phyloP scores from a whole-genome alignment of 2,113 vertebrate genomes.

The Sinocyclocheilus rhinocerous region DNA sequence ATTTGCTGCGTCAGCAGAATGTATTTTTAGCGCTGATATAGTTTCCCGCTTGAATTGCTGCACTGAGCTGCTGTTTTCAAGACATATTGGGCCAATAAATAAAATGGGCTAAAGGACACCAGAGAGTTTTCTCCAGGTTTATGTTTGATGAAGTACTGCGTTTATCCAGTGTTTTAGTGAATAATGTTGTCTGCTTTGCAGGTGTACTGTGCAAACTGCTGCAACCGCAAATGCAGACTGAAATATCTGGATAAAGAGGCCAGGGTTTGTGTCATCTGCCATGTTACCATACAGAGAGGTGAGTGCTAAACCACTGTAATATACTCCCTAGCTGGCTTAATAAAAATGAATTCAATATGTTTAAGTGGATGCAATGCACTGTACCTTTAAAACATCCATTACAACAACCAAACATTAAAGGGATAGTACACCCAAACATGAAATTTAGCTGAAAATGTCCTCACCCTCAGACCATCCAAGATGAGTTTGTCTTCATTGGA shows the following conservation, averaged over 20 bases:
- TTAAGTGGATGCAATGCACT: conserved; percentile 14
- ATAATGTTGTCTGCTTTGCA: conserved; percentile 64
- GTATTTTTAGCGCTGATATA: conserved; percentile 56
- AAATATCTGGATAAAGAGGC: conserved; percentile 95
- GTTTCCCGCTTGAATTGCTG: conserved; percentile 51
- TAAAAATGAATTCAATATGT: not conserved
- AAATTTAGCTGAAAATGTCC: not conserved
- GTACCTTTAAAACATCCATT: not conserved
- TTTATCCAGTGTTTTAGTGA: conserved; percentile 7
- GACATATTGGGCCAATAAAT: conserved; percentile 55
- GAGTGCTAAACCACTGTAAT: conserved; percentile 61
- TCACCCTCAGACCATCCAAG: not conserved
- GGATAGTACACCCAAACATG: not conserved
- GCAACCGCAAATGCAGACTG: conserved; percentile 89
- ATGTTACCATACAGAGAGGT: conserved; percentile 88
- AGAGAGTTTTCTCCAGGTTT: conserved; percentile 23
- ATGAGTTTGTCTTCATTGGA: not conserved
- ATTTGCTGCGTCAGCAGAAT: conserved; percentile 64
- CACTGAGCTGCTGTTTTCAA: conserved; percentile 51
- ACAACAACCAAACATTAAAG: not conserved
- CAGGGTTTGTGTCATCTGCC: conserved; percentile 90
- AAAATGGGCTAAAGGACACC: conserved; percentile 53
- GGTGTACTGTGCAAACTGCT: conserved; percentile 93
- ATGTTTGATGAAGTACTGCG: conserved; percentile 17
- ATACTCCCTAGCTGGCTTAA: not conserved